Evolutionary conservation across 2,797 vertebrate genomes (phyloP).

Genomic region (Rhynchotus rufescens): DNA sequence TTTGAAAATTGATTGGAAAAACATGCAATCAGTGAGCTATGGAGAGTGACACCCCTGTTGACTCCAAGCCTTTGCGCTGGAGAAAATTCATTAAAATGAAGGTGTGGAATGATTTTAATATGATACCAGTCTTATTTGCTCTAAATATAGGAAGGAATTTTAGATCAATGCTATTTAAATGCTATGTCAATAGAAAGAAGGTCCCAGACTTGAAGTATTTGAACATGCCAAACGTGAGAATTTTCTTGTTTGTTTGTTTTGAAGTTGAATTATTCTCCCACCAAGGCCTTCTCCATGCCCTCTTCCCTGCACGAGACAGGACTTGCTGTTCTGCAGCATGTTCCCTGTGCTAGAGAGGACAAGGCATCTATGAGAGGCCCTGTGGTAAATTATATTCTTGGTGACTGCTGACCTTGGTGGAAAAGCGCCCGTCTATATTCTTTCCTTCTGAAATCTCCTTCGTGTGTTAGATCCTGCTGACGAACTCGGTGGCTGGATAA

Average conservation of each 20-base stretch:
- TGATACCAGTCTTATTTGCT: not conserved
- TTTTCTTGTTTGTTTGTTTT: not conserved
- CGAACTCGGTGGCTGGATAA: not conserved
- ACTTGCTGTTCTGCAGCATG: not conserved
- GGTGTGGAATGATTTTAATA: not conserved
- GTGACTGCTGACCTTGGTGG: not conserved
- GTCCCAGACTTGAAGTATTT: not conserved
- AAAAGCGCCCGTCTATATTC: not conserved
- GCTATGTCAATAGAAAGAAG: not conserved
- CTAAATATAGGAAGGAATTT: not conserved
- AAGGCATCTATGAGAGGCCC: too few species aligned
- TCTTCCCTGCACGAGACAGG: not conserved
- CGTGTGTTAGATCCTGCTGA: not conserved
- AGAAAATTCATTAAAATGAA: not conserved
- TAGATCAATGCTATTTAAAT: not conserved
- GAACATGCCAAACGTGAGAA: not conserved
- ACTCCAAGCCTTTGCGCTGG: not conserved
- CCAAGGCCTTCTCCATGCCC: not conserved
- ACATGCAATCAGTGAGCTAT: not conserved
- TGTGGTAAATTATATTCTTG: not conserved
- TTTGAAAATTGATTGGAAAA: not conserved
- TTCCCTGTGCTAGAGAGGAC: not conserved
- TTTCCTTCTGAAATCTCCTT: not conserved
- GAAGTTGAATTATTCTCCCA: not conserved
- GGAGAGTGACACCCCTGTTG: not conserved